Base-by-base conservation (phyloP, 2,113 vertebrate genomes). In the Panurus biarmicus region DNA sequence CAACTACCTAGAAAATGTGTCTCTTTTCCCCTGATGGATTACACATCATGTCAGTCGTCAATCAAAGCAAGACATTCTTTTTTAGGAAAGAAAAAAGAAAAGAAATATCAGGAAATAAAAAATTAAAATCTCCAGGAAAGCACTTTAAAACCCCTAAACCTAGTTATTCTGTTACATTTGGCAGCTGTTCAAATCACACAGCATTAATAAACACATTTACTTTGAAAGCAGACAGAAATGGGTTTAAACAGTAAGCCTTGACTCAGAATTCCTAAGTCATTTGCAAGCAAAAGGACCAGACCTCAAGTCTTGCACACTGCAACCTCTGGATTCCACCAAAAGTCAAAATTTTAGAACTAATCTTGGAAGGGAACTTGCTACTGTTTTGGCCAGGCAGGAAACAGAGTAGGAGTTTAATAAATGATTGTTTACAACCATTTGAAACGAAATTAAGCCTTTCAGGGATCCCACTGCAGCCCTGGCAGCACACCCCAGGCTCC, bases 391-490 rank as follows among this genome's bases (percentile, higher is more conserved):
- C 69, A 81, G 35, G 53, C 62, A 48, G 51, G 38, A 80, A 80
- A 69, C 36, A 40, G 54, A 85, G 62, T 22, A 29, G 44, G 12
- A 92, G 65, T 38, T 91, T 91, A 91, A 93, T 64, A 93, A 89
- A 88, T 72, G 10, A 90, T 94, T 79, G 69, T 82, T 88, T 83
- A 53, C 70, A 89, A 87, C 77, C 83, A 95, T 93, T 73, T 90
- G 64, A 96, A 87, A 86, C 19, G 10, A 94, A 95, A 93, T 95
- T 53, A 85, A 86, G 71, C 51, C 51, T 89, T 94, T 87, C 85
- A 94, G 91, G 82, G 88, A 93, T 93, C 92, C 85, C 62, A 80
- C 40, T 71, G 70, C 81, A 94, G 53, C 73, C 53, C 89, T 94
- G 94, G 96, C 90, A 94, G 83, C 36, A 29, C 2, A 4, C 18